Evolutionary conservation across 2,797 vertebrate genomes (phyloP).

Genomic region (Anableps anableps): DNA sequence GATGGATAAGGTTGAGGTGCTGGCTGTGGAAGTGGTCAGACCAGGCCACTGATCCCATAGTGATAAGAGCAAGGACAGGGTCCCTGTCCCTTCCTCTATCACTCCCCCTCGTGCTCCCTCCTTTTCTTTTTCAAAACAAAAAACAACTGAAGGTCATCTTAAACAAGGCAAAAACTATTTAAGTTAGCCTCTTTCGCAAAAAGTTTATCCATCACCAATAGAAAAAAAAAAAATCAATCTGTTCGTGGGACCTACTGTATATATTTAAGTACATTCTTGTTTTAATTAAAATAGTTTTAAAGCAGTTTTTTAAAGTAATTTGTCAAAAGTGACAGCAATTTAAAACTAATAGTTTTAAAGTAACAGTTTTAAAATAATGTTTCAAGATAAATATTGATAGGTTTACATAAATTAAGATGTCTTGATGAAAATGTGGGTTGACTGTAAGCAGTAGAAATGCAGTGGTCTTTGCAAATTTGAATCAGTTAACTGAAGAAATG

Average conservation of each 20-base stretch:
- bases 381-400: too few relatives aligned
- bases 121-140: slow-evolving; percentile 47
- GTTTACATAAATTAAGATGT: too few relatives aligned
- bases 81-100: slow-evolving; percentile 67
- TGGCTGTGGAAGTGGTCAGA: slow-evolving; percentile 83
- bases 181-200: slow-evolving; percentile 52
- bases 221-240: not conserved
- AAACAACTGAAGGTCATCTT: slow-evolving; percentile 78
- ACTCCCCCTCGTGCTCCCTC: slow-evolving; percentile 45
- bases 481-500: too few relatives aligned
- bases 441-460: too few relatives aligned
- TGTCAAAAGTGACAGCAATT: too few relatives aligned
- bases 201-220: slow-evolving; percentile 34
- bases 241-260: not conserved
- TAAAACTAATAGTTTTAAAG: too few relatives aligned
- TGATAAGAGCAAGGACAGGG: slow-evolving; percentile 85
- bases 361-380: too few relatives aligned
- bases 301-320: too few relatives aligned
- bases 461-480: too few relatives aligned
- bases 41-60: slow-evolving; percentile 82
- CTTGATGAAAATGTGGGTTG: too few relatives aligned
- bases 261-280: not conserved
- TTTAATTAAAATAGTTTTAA: too few relatives aligned
- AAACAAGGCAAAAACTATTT: slow-evolving; percentile 64
- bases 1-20: slow-evolving; percentile 86